Base-by-base conservation (phyloP, 2,888 invertebrate genomes). In the Esperia sulphurella region DNA sequence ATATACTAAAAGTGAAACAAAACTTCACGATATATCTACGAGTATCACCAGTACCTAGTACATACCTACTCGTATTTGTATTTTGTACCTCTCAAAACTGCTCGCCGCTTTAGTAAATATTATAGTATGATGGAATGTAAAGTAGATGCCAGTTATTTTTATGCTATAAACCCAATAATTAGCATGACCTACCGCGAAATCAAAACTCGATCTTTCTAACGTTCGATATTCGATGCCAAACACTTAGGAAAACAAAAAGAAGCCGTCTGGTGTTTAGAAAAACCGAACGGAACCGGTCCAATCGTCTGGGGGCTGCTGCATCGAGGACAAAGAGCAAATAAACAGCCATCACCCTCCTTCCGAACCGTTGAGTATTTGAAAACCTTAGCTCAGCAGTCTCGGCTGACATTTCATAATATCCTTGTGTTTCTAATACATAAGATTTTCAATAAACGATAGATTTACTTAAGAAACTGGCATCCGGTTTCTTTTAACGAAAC, bases 221-320 rank as follows among this genome's bases (percentile, higher is more conserved):
- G 37, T 43, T 37, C 30, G 43, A 41, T 38, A 46, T 50, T 38
- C 38, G 46, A 50, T 43, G 43, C 46, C 40, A 40, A 46, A 50
- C 40, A 8, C 29, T 50, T 39, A 21, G 45, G 39, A 41, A 45
- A 38, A 50, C 39, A 51, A 51, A 51, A 51, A 48, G 41, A 33
- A 35, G n/a, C 10, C 9, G 21, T 37, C 35, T 41, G 43, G 12
- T 52, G 40, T 51, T 48, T 44, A 52, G 49, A 52, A 73, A 76
- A 76, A 76, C 66, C 74, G 64, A 70, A 75, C 74, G 65, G 68
- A 79, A 82, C 81, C 79, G 79, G 84, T 83, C 77, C 72, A 71
- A 72, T 74, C 70, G 69, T 68, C 55, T 59, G 65, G 65, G 68
- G 71, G 68, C 68, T 74, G 70, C 66, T 63, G 65, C 56, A 57